Evolutionary conservation across 1,140 invertebrate species (phyloP), one percentile per base, ranked within the genome.

Genomic region (Ephestia elutella): DNA sequence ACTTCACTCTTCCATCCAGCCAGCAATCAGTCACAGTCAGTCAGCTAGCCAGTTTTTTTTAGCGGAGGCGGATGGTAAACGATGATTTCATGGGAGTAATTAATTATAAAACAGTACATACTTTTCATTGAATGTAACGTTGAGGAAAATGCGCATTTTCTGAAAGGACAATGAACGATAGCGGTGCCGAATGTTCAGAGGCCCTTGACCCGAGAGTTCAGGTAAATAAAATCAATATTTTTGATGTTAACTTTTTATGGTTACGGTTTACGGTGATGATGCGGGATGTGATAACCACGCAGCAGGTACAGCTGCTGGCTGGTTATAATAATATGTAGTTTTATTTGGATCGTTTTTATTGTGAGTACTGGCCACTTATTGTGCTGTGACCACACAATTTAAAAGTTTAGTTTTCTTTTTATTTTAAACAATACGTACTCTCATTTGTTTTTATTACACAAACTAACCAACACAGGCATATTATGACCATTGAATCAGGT

Each of bases 191-290:
- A 78, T 83, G 86, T 69, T 74, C 82, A 30, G 89, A 90, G 81
- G 79, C 86, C 54, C 76, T 91, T 78, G 90, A 91, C 84, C 90
- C 90, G 75, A 82, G 90, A 75, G 91, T 91, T 75, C 90, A 91
- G 90, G 90, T 91, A 76, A 86, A 67, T 62, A 65, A 82, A 82
- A 88, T 88, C 86, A 70, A 89, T 88, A 85, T 66, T 70, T 73
- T 75, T 65, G 49, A 67, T 60, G 59, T 54, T 53, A 53, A 53
- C 10, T 44, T 44, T 44, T 44, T 9, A 44, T 44, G 38, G 38
- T 44, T 44, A 44, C 38, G 15, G 38, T 9, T 15, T 44, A 44
- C 38, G 15, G 5, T 44, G 13, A 8, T 44, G 13, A 44, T 44
- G 38, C 38, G 38, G 38, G 38, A 44, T 17, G 15, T n/a, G 38